These are phyloP conservation scores for Drosophila recens DNA, from an alignment of 2,888 invertebrate genomes.

Conservation along the genomic window DNA sequence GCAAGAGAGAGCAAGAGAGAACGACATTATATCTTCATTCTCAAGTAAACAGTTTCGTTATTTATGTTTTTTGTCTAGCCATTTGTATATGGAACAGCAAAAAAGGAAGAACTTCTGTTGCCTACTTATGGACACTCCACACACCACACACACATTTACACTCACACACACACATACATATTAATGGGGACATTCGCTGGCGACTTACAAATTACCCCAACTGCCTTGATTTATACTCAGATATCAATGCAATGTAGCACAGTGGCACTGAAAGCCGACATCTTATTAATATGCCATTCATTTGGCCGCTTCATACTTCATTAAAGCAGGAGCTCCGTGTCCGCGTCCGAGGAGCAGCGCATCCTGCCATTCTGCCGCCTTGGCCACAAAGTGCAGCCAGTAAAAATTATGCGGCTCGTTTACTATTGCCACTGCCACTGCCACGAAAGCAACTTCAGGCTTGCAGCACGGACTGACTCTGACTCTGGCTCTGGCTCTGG, in stretches of 20 bases:
- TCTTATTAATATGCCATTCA: constrained; percentile 81
- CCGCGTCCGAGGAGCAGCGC: constrained; percentile 29
- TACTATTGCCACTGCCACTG: constrained; percentile 68
- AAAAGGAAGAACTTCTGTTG: constrained; percentile 18
- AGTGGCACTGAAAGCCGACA: constrained; percentile 65
- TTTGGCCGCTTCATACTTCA: constrained; percentile 78
- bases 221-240: constrained; percentile 73
- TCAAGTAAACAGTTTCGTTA: constrained; percentile 49
- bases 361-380: constrained; percentile 57
- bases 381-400: constrained; percentile 76
- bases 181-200: constrained; percentile 19
- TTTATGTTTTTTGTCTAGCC: constrained; percentile 71
- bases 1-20: not conserved
- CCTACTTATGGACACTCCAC: constrained; percentile 24
- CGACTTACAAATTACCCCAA: constrained; percentile 71
- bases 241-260: constrained; percentile 62
- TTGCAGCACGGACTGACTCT: constrained; percentile 3
- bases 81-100: constrained; percentile 28
- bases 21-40: not conserved
- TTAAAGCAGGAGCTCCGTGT: constrained; percentile 66
- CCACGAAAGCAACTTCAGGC: constrained; percentile 33
- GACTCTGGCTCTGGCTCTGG: constrained; percentile 16
- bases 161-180: constrained; percentile 1
- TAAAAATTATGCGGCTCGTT: constrained; percentile 80
- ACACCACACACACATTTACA: constrained; percentile 4